phyloP scores from a whole-genome alignment of 1,140 invertebrate genomes.

The Reticulitermes speratus region DNA sequence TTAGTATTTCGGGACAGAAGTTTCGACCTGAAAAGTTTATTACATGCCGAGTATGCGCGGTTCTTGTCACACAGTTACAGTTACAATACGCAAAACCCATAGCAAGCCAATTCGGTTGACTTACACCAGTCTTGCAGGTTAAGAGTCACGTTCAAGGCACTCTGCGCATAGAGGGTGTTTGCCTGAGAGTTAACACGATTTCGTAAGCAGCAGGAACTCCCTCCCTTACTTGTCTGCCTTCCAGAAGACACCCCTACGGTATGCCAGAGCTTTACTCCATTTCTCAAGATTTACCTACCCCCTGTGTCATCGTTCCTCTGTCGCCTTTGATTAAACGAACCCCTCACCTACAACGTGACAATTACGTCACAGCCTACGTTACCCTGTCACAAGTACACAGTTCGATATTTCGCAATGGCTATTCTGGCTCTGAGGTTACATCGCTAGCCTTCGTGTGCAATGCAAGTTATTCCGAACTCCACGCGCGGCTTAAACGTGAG shows the following conservation, averaged over 20 bases:
- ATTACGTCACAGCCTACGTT: background rate
- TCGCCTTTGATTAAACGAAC: slow-evolving; percentile 8
- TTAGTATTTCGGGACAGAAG: too few relatives aligned
- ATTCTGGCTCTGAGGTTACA: too few relatives aligned
- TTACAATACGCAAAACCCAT: too few relatives aligned
- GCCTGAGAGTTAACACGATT: background rate
- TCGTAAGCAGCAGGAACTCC: background rate
- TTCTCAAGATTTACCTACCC: background rate
- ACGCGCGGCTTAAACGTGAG: too few relatives aligned
- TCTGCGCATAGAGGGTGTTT: background rate
- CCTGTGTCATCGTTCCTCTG: background rate
- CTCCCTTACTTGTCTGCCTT: background rate
- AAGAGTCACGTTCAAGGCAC: background rate
- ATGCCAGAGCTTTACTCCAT: background rate
- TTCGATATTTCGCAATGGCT: background rate
- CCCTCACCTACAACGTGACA: background rate
- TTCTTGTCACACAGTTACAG: too few relatives aligned
- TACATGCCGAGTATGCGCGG: too few relatives aligned
- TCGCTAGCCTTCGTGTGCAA: too few relatives aligned
- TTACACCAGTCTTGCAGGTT: background rate
- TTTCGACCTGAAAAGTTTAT: too few relatives aligned
- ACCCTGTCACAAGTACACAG: background rate
- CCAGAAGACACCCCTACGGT: background rate
- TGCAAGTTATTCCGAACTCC: too few relatives aligned
- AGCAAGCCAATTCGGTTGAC: too few relatives aligned